A percentile compares a stretch with the other conserved stretches of the same genome.
Conservation (phyloP, 23 tunicate genomes). For the Clavelina lepadiformis region DNA sequence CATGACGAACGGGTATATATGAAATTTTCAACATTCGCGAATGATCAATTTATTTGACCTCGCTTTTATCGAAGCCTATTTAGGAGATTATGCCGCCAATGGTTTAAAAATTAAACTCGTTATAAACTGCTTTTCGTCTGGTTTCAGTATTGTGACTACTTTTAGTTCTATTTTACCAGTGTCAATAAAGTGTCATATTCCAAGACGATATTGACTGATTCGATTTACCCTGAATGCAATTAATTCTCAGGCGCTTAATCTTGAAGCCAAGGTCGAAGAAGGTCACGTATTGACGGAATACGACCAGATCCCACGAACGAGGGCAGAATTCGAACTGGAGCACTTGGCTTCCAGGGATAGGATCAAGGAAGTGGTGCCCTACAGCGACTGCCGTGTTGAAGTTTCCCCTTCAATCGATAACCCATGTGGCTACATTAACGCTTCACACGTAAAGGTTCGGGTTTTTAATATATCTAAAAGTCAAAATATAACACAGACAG, state of each 20-base stretch:
- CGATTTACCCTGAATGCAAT: background rate
- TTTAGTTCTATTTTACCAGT: background rate
- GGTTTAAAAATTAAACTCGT: no score
- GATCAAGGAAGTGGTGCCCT: constrained; percentile 63
- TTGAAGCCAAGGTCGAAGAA: constrained; percentile 56
- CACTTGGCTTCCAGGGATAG: constrained; percentile 36
- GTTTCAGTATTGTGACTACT: no score
- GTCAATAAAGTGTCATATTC: background rate
- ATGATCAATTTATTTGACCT: no score
- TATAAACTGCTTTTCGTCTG: no score
- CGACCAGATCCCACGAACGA: constrained; percentile 40
- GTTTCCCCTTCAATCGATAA: constrained; percentile 44
- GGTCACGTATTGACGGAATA: constrained; percentile 75
- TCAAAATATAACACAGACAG: no score
- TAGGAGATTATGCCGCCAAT: no score
- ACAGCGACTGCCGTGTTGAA: constrained; percentile 39
- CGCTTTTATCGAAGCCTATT: no score
- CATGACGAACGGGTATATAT: constrained; percentile 79
- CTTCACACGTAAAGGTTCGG: constrained; percentile 53
- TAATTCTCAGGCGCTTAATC: constrained; percentile 41
- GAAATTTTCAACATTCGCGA: background rate
- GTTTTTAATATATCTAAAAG: background rate
- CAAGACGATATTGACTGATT: background rate
- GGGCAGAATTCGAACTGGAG: constrained; percentile 18
- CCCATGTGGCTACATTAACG: constrained; percentile 70